Evolutionary conservation across 2,113 vertebrate species (phyloP).

Genomic region (Tamias sibiricus): DNA sequence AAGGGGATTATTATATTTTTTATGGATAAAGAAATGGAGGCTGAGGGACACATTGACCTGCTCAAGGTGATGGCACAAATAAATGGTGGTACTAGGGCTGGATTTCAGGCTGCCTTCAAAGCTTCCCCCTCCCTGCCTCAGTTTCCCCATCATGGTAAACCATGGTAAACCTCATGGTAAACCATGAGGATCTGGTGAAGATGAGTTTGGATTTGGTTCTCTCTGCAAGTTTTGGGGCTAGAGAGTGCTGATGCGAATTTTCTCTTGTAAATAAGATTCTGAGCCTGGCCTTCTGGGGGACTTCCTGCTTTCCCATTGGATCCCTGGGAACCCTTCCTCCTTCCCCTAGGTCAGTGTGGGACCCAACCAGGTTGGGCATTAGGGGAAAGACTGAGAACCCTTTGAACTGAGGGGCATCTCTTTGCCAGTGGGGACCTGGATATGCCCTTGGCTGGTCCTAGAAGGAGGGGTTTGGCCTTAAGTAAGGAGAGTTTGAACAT

Average conservation of each 20-base stretch:
- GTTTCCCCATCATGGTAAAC: not conserved
- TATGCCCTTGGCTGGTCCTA: not conserved
- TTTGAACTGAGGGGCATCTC: not conserved
- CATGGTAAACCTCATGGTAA: too few relatives aligned
- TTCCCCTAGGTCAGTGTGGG: not conserved
- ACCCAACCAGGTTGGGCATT: not conserved
- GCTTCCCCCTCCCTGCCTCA: not conserved
- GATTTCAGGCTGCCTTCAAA: not conserved
- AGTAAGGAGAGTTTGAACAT: not conserved
- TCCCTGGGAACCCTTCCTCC: not conserved
- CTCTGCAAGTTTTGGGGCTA: not conserved
- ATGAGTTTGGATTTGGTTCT: not conserved
- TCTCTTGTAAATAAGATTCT: not conserved
- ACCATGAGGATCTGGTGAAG: not conserved
- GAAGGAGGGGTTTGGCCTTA: not conserved
- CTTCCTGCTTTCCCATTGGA: not conserved
- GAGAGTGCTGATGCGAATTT: not conserved
- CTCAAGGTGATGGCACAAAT: not conserved
- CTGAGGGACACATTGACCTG: not conserved
- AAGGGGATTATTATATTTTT: not conserved
- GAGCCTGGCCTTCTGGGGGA: not conserved
- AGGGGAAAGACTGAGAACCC: not conserved
- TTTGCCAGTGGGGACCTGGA: not conserved
- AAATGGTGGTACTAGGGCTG: not conserved
- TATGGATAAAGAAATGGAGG: not conserved